phyloP scores from a whole-genome alignment of 2,113 vertebrate genomes.

The Lophius piscatorius region DNA sequence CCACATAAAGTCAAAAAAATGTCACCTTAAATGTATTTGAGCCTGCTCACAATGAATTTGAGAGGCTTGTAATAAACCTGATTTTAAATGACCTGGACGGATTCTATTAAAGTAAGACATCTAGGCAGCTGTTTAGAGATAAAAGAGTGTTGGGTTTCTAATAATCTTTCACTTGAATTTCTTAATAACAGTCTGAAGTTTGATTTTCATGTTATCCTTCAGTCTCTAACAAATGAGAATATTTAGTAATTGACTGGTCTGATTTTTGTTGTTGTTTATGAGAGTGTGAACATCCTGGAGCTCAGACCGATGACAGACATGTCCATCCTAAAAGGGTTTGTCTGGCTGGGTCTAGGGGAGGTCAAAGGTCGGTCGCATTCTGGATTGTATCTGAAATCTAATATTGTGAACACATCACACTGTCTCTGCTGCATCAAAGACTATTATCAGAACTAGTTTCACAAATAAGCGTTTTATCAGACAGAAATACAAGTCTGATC shows the following conservation, averaged over 20 bases:
- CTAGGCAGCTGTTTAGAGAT: no score
- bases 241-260: not conserved
- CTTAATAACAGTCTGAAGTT: not conserved
- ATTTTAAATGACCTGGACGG: no score
- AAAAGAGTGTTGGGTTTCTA: no score
- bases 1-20: not conserved
- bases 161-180: not conserved
- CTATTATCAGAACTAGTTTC: not conserved
- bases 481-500: not conserved
- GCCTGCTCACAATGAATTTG: no score
- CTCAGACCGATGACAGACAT: constrained; percentile 26
- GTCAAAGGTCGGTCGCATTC: constrained; percentile 32
- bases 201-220: not conserved
- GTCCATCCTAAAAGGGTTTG: not conserved
- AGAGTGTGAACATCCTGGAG: constrained; percentile 25
- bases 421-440: not conserved
- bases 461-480: no score
- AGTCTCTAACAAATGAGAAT: not conserved
- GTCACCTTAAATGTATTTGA: no score
- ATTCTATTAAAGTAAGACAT: no score
- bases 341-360: not conserved
- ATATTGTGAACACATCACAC: constrained; percentile 3
- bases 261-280: constrained; percentile 10
- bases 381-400: constrained; percentile 17
- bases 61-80: no score